These are phyloP conservation scores for Parnassius mnemosyne DNA, from an alignment of 2,888 invertebrate genomes.

Conservation along the genomic window DNA sequence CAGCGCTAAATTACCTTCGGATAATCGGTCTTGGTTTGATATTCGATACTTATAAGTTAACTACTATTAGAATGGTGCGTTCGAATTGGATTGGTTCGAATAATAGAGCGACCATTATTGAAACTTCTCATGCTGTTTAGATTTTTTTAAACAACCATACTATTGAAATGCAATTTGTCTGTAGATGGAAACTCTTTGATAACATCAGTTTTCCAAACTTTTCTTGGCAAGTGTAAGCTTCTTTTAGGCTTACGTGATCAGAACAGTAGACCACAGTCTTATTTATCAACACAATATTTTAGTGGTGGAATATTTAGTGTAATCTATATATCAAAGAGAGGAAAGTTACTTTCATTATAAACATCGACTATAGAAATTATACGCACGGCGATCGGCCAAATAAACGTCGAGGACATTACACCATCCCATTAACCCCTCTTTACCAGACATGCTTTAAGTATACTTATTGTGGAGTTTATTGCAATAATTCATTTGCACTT, in stretches of 20 bases:
- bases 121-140: not conserved
- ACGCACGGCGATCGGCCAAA: not conserved
- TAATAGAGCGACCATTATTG: constrained; percentile 14
- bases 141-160: too few relatives aligned
- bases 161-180: too few relatives aligned
- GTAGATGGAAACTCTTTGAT: too few relatives aligned
- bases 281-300: too few relatives aligned
- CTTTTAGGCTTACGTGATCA: too few relatives aligned
- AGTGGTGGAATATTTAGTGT: too few relatives aligned
- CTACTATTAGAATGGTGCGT: constrained; percentile 5
- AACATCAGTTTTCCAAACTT: too few relatives aligned
- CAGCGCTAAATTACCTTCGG: constrained; percentile 61
- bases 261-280: too few relatives aligned
- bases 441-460: constrained; percentile 2
- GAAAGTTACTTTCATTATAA: too few relatives aligned
- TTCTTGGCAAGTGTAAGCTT: too few relatives aligned
- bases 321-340: too few relatives aligned
- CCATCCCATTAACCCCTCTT: not conserved
- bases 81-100: constrained; percentile 1
- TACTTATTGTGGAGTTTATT: constrained; percentile 1
- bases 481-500: constrained; percentile 2
- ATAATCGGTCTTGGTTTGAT: constrained; percentile 35
- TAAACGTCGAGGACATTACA: not conserved
- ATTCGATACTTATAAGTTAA: constrained; percentile 13
- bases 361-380: not conserved